Evolutionary conservation across 2,888 invertebrate species (phyloP).

Genomic region (Tholera decimalis): DNA sequence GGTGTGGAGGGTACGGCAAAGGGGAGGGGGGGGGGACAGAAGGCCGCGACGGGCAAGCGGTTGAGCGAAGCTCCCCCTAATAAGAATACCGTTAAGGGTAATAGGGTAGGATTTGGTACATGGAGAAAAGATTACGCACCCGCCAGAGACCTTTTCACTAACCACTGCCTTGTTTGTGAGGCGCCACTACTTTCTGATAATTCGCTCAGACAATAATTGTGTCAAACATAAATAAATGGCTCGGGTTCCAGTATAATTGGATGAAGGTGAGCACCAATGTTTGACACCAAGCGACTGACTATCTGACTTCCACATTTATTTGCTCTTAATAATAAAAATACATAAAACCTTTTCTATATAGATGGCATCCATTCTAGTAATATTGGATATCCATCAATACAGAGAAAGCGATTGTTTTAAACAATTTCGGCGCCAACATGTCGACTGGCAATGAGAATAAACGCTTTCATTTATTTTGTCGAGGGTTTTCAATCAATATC

Average conservation of each 20-base stretch:
- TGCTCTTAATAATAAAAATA: slow-evolving; percentile 53
- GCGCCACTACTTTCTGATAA: slow-evolving; percentile 57
- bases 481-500: slow-evolving; percentile 58
- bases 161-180: slow-evolving; percentile 64
- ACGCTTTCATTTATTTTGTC: slow-evolving; percentile 60
- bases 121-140: slow-evolving; percentile 76
- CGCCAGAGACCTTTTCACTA: slow-evolving; percentile 71
- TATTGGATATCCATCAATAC: slow-evolving; percentile 62
- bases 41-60: slow-evolving; percentile 61
- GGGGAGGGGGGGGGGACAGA: slow-evolving; percentile 24
- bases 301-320: too few relatives aligned
- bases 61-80: slow-evolving; percentile 69
- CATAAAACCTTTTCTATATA: slow-evolving; percentile 14
- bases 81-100: slow-evolving; percentile 78
- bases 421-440: slow-evolving; percentile 48
- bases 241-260: too few relatives aligned
- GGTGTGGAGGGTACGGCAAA: slow-evolving; percentile 33
- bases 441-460: slow-evolving; percentile 56
- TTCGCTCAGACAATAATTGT: slow-evolving; percentile 56
- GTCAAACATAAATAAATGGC: slow-evolving; percentile 52
- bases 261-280: too few relatives aligned
- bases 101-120: slow-evolving; percentile 78
- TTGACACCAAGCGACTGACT: too few relatives aligned
- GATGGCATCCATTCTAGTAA: slow-evolving; percentile 49
- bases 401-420: slow-evolving; percentile 63